Evolutionary conservation across 2,797 vertebrate genomes (phyloP).

Genomic region (Trichosurus vulpecula): DNA sequence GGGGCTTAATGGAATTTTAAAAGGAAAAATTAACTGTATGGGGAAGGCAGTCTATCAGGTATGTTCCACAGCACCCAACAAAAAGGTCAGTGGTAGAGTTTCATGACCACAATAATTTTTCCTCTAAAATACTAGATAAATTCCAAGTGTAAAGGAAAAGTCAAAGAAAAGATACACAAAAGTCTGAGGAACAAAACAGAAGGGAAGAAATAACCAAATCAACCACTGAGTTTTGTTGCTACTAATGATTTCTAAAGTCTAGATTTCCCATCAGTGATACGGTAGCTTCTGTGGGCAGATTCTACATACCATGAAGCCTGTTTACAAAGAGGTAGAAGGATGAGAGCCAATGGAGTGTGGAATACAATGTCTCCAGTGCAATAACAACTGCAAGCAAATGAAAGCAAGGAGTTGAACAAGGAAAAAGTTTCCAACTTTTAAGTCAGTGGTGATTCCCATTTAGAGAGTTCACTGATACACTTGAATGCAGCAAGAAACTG

Average conservation of each 20-base stretch:
- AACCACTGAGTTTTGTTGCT: not conserved
- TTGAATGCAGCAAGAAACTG: not conserved
- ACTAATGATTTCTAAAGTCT: not conserved
- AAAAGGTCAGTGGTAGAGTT: not conserved
- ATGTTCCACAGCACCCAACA: not conserved
- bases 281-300: not conserved
- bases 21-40: not conserved
- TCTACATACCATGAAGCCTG: not conserved
- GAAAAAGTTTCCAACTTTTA: not conserved
- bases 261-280: not conserved
- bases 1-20: not conserved
- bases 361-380: not conserved
- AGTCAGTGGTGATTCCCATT: not conserved
- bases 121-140: not conserved
- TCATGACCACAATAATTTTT: not conserved
- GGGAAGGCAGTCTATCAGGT: not conserved
- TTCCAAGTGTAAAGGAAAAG: not conserved
- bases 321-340: not conserved
- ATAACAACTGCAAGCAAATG: not conserved
- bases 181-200: not conserved
- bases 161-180: not conserved
- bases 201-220: not conserved
- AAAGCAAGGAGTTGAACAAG: not conserved
- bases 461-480: not conserved
- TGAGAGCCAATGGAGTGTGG: not conserved